Conservation (phyloP, 2,888 invertebrate species). For the Philereme vetulata region DNA sequence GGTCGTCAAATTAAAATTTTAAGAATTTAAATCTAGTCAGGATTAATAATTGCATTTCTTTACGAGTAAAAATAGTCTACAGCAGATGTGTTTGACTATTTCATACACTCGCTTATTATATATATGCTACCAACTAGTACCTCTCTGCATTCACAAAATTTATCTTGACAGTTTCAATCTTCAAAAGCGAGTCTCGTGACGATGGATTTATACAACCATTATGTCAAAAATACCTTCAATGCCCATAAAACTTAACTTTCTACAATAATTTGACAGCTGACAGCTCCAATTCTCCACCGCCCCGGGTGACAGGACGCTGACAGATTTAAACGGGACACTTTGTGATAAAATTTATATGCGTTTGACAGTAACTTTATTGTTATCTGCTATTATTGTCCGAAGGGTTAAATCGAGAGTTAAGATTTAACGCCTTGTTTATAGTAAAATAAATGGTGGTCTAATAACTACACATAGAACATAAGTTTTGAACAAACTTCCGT, state of each 20-base stretch:
- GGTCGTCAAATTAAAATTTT: too few species aligned
- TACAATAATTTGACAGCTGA: conserved; percentile 26
- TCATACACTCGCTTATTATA: not conserved
- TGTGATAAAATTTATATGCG: conserved; percentile 2
- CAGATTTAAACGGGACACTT: conserved; percentile 23
- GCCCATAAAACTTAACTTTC: conserved; percentile 19
- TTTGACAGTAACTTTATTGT: conserved; percentile 16
- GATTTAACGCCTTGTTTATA: not conserved
- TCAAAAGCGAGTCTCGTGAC: conserved; percentile 19
- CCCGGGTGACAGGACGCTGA: conserved; percentile 23
- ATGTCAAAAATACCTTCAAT: conserved; percentile 14
- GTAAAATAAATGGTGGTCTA: not conserved
- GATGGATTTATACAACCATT: conserved; percentile 26
- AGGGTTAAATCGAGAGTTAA: conserved; percentile 1
- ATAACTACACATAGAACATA: too few species aligned
- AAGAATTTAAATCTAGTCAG: too few species aligned
- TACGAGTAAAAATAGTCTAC: too few species aligned
- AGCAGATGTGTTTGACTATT: not conserved
- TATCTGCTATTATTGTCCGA: not conserved
- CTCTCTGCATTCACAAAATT: not conserved
- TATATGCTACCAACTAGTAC: too few species aligned
- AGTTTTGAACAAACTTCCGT: too few species aligned
- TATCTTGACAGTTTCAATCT: conserved; percentile 14
- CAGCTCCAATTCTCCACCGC: conserved; percentile 25
- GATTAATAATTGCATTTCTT: too few species aligned